Evolutionary conservation across 1,140 invertebrate species (phyloP).

Genomic region (Penaeus japonicus): DNA sequence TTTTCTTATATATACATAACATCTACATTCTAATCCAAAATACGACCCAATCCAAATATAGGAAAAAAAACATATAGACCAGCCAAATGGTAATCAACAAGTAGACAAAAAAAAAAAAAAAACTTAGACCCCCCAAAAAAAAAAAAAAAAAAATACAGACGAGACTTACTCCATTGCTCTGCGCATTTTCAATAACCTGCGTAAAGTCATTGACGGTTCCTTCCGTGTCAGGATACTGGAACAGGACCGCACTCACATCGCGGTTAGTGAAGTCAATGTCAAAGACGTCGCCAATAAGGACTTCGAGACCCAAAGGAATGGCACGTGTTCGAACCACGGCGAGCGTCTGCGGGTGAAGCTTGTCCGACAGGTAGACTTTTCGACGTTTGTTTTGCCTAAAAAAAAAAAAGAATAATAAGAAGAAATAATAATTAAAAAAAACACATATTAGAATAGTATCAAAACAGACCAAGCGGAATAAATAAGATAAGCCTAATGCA

Average conservation of each 20-base stretch:
- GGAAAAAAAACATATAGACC: neutral
- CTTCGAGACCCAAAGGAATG: slow-evolving; percentile 81
- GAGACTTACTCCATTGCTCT: slow-evolving; percentile 81
- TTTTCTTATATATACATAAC: too few species aligned
- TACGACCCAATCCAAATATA: too few species aligned
- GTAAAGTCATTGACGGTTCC: slow-evolving; percentile 86
- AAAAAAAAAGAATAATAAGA: too few species aligned
- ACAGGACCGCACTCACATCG: slow-evolving; percentile 85
- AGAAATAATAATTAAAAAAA: neutral
- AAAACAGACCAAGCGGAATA: neutral
- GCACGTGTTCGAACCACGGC: slow-evolving; percentile 90
- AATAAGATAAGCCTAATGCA: too few species aligned
- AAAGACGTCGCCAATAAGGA: slow-evolving; percentile 77
- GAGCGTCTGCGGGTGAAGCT: slow-evolving; percentile 93
- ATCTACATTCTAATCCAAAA: too few species aligned
- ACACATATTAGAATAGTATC: neutral
- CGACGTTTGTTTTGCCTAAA: slow-evolving; percentile 85
- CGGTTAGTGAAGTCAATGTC: slow-evolving; percentile 80
- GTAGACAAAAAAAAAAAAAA: too few species aligned
- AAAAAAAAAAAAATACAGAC: neutral
- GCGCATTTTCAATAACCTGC: slow-evolving; percentile 79
- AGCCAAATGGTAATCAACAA: neutral
- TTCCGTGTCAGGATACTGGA: slow-evolving; percentile 98
- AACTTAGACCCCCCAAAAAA: too few species aligned
- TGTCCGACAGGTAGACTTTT: slow-evolving; percentile 86